phyloP scores from a whole-genome alignment of 2,113 vertebrate species.

The Anas platyrhynchos region DNA sequence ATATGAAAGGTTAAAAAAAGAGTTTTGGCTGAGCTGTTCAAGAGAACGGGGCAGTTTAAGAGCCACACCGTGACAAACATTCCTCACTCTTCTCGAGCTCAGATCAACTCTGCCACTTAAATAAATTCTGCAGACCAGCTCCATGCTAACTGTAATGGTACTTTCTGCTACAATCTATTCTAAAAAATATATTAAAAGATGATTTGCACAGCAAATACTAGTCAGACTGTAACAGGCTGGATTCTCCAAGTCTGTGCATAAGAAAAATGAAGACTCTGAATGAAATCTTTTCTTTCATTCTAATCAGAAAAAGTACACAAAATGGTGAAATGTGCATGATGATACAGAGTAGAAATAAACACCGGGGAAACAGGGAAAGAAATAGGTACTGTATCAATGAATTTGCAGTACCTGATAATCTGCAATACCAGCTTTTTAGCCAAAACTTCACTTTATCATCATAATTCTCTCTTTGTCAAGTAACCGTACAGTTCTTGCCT shows the following conservation, averaged over 20 bases:
- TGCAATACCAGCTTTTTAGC: background rate
- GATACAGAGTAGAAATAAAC: background rate
- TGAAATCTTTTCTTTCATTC: background rate
- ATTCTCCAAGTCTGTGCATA: background rate
- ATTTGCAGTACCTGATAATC: background rate
- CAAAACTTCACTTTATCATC: background rate
- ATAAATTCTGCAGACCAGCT: background rate
- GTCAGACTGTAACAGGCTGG: background rate
- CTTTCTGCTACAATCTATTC: constrained; percentile 1
- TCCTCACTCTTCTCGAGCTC: background rate
- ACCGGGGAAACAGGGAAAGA: constrained; percentile 22
- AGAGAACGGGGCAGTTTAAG: background rate
- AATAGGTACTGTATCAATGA: background rate
- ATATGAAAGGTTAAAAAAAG: background rate
- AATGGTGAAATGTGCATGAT: background rate
- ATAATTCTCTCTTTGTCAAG: background rate
- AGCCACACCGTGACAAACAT: background rate
- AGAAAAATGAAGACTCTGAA: background rate
- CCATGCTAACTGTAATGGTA: background rate
- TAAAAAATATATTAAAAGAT: background rate
- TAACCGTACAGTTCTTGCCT: background rate
- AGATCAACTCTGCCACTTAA: constrained; percentile 8
- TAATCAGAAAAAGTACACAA: background rate
- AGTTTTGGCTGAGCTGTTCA: background rate
- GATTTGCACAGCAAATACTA: background rate